phyloP scores from a whole-genome alignment of 2,888 invertebrate genomes.

The Eristalis intricaria region DNA sequence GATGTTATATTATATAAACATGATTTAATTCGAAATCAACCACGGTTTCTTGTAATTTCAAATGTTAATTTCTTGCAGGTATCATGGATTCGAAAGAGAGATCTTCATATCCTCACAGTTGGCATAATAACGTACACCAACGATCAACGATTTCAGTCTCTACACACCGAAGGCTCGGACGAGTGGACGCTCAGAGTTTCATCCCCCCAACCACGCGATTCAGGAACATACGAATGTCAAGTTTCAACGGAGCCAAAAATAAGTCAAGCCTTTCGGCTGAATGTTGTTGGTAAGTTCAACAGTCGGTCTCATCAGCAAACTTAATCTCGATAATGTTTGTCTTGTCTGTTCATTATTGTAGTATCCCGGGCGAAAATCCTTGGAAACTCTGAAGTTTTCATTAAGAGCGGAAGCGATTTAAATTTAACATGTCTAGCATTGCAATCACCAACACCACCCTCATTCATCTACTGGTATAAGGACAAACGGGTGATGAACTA shows the following conservation, averaged over 20 bases:
- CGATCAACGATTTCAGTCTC: constrained; percentile 87
- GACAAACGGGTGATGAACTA: constrained; percentile 91
- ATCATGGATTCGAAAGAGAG: constrained; percentile 91
- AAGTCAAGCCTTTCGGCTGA: constrained; percentile 86
- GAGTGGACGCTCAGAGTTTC: constrained; percentile 87
- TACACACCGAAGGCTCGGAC: constrained; percentile 87
- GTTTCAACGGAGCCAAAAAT: constrained; percentile 90
- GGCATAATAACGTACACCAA: constrained; percentile 87
- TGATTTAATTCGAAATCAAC: neutral
- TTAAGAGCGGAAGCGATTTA: constrained; percentile 93
- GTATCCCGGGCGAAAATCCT: constrained; percentile 93
- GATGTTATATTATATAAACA: too few species aligned
- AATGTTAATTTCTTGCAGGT: constrained; percentile 82
- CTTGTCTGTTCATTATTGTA: constrained; percentile 80
- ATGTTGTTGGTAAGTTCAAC: constrained; percentile 86
- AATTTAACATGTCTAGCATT: constrained; percentile 92
- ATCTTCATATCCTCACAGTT: constrained; percentile 89
- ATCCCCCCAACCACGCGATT: constrained; percentile 86
- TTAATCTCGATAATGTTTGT: neutral
- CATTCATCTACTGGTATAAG: constrained; percentile 91
- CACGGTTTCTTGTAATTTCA: neutral
- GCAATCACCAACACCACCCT: constrained; percentile 84
- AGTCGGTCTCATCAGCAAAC: neutral
- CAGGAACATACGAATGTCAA: constrained; percentile 88
- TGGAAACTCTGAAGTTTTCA: constrained; percentile 90